Evolutionary conservation across 2,113 vertebrate genomes (phyloP).

Genomic region (Melanostigma gelatinosum): DNA sequence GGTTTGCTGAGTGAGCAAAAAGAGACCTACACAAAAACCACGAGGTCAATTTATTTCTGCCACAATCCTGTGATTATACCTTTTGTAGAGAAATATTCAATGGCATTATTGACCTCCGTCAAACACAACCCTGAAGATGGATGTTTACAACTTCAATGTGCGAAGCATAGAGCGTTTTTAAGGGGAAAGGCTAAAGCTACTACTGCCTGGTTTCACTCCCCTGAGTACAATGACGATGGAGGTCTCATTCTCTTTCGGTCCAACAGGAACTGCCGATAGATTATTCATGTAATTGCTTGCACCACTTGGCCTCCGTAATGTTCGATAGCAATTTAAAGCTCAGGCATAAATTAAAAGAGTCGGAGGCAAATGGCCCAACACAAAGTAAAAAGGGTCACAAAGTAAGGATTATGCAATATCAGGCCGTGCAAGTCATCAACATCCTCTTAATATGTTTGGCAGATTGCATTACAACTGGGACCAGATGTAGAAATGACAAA

Average conservation of each 20-base stretch:
- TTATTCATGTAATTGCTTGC: slow-evolving; percentile 78
- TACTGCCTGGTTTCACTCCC: slow-evolving; percentile 52
- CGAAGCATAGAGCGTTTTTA: slow-evolving; percentile 59
- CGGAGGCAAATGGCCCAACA: slow-evolving; percentile 55
- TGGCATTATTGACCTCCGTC: slow-evolving; percentile 34
- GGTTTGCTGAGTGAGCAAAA: slow-evolving; percentile 4
- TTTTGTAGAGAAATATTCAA: slow-evolving; percentile 32
- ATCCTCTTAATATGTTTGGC: slow-evolving; percentile 27
- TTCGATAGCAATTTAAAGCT: slow-evolving; percentile 63
- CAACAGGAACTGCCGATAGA: slow-evolving; percentile 73
- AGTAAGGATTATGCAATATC: slow-evolving; percentile 48
- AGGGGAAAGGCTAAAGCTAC: slow-evolving; percentile 51
- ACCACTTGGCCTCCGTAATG: slow-evolving; percentile 62
- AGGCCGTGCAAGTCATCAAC: slow-evolving; percentile 31
- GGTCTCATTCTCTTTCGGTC: slow-evolving; percentile 59
- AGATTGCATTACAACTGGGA: slow-evolving; percentile 5
- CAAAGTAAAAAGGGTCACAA: slow-evolving; percentile 44
- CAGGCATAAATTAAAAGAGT: slow-evolving; percentile 66
- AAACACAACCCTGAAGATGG: slow-evolving; percentile 43
- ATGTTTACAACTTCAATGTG: slow-evolving; percentile 57
- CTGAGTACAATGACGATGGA: slow-evolving; percentile 60
- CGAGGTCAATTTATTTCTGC: slow-evolving; percentile 27
- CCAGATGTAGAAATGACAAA: slow-evolving; percentile 1
- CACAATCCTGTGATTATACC: slow-evolving; percentile 42
- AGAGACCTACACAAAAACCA: slow-evolving; percentile 3